Conservation (phyloP, 2,113 vertebrate species). For the Sciurus niger region DNA sequence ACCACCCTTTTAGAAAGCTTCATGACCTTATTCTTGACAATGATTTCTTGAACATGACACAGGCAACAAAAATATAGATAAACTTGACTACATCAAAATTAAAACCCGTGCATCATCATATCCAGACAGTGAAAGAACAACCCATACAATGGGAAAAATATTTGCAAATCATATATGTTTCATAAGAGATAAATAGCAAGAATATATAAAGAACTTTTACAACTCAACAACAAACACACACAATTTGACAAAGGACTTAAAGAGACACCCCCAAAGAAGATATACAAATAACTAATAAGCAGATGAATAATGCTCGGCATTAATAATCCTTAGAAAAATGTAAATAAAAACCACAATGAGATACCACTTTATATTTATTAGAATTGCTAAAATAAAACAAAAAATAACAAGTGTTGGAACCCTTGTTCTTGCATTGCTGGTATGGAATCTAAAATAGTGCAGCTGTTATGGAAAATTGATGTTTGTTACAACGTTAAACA, state of each 20-base stretch:
- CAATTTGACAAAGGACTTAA: not conserved
- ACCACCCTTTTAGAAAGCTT: not conserved
- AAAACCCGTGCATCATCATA: slow-evolving; percentile 5
- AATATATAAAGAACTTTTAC: not conserved
- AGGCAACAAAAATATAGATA: not conserved
- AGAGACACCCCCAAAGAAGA: not conserved
- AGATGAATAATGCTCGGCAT: not conserved
- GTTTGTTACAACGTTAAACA: not conserved
- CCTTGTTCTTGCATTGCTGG: not conserved
- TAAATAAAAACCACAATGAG: not conserved
- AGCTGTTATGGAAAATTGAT: not conserved
- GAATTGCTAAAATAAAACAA: not conserved
- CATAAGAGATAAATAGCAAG: not conserved
- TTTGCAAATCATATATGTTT: not conserved
- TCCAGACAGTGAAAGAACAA: slow-evolving; percentile 7
- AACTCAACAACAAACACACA: not conserved
- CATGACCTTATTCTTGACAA: not conserved
- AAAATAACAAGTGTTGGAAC: not conserved
- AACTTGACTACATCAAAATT: not conserved
- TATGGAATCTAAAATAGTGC: not conserved
- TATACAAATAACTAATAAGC: not conserved
- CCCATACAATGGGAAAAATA: not conserved
- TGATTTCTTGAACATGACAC: not conserved
- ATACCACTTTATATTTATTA: not conserved
- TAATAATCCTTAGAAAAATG: not conserved